Evolutionary conservation across 2,888 invertebrate genomes (phyloP).

Genomic region (Tricholauxania praeusta): DNA sequence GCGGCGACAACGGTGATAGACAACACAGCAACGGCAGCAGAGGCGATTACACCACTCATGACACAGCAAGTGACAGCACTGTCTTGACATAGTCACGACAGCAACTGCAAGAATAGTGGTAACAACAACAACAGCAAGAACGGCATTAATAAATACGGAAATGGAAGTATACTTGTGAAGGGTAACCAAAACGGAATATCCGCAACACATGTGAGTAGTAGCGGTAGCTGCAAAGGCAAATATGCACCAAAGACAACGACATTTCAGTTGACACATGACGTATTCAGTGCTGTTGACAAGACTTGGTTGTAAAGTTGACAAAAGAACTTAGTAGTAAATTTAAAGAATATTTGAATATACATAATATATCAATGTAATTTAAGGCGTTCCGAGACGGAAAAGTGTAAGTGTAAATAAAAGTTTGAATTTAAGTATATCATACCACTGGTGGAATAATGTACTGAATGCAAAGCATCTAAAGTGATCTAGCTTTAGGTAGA

Average conservation of each 20-base stretch:
- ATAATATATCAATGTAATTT: not conserved
- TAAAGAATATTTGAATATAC: conserved; percentile 14
- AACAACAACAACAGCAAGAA: conserved; percentile 31
- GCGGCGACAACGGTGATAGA: conserved; percentile 18
- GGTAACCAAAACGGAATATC: conserved; percentile 34
- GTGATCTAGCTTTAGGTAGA: too few relatives aligned
- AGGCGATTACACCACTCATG: conserved; percentile 42
- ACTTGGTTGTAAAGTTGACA: conserved; percentile 59
- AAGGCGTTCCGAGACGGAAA: not conserved
- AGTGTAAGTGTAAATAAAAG: too few relatives aligned
- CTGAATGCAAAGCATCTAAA: too few relatives aligned
- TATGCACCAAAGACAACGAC: conserved; percentile 20
- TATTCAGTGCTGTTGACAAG: conserved; percentile 49
- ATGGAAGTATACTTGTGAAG: conserved; percentile 31
- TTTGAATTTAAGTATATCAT: too few relatives aligned
- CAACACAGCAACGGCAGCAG: conserved; percentile 18
- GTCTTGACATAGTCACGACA: conserved; percentile 23
- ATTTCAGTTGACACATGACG: conserved; percentile 1
- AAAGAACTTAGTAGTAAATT: conserved; percentile 30
- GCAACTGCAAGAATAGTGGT: conserved; percentile 33
- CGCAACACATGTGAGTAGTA: conserved; percentile 1
- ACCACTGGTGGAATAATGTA: too few relatives aligned
- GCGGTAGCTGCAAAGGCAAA: conserved; percentile 10
- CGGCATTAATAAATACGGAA: conserved; percentile 34
- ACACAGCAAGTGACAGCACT: conserved; percentile 14